These are phyloP conservation scores for Charanyca ferruginea DNA, from an alignment of 2,888 invertebrate species.

Conservation along the genomic window DNA sequence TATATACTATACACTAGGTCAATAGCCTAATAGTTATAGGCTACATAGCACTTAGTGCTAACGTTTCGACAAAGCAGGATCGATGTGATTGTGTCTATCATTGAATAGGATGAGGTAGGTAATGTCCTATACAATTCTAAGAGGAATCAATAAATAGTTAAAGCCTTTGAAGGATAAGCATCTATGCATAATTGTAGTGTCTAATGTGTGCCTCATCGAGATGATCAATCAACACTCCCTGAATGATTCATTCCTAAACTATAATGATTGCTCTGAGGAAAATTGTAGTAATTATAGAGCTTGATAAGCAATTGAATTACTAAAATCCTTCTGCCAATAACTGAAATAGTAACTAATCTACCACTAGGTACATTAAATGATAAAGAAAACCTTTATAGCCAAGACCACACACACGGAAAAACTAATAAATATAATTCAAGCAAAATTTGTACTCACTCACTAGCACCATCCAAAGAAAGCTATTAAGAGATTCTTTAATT, in stretches of 20 bases:
- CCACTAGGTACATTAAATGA: not conserved
- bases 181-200: not conserved
- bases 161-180: constrained; percentile 12
- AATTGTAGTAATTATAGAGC: constrained; percentile 25
- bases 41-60: not conserved
- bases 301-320: not conserved
- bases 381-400: not conserved
- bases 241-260: not conserved
- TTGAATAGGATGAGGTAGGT: constrained; percentile 37
- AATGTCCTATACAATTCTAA: constrained; percentile 2
- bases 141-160: constrained; percentile 17
- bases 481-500: constrained; percentile 40
- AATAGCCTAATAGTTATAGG: not conserved
- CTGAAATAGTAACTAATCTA: not conserved
- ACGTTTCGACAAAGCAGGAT: not conserved
- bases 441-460: constrained; percentile 3
- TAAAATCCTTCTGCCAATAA: not conserved
- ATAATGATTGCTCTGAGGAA: constrained; percentile 11
- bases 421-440: constrained; percentile 32
- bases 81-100: not conserved
- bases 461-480: constrained; percentile 2
- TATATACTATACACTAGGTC: not conserved
- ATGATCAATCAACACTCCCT: constrained; percentile 35
- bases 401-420: constrained; percentile 38
- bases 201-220: constrained; percentile 2